Evolutionary conservation across 2,113 vertebrate species (phyloP), one percentile per base, ranked within the genome.

Genomic region (Aspiorhynchus laticeps): DNA sequence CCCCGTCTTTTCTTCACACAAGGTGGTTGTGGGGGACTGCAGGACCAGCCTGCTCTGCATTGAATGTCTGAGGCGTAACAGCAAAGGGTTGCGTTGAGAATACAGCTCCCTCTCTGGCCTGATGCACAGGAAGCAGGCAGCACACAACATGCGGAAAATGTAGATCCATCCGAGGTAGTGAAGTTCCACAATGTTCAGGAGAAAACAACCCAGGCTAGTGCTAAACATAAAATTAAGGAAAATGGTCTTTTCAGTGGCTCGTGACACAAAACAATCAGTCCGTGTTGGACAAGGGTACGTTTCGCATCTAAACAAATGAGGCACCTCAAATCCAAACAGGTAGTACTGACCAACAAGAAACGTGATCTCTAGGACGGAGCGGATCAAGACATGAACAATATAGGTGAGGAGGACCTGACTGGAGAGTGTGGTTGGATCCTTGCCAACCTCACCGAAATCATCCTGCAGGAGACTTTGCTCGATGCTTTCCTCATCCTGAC

Each of bases 201-300:
- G 85, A 84, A 94, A 95, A 87, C 92, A 95, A 10, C 91, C 92
- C 0, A 92, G 79, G 41, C 92, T 93, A 84, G 93, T 90, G 7
- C 89, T 90, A 41, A 94, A 93, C 91, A 93, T 93, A 83, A 95
- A 93, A 86, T 93, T 94, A 86, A 95, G 91, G 43, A 95, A 94
- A 82, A 93, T 91, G 53, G 92, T 94, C 86, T 94, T 94, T 87
- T 95, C 93, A 1, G 90, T 93, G 31, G 92, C 93, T 46, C 92
- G 92, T 28, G 93, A 95, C 63, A 95, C 86, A 82, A 94, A 94
- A 85, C 92, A 94, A 88, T 94, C 90, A 6, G 90, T 93, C 85
- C 86, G 91, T 80, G 92, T 93, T 4, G 92, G 93, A 86, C 90
- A 93, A 56, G 92, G 94, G 84, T 93, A 94, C 19, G 91, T 93